Evolutionary conservation across 2,888 invertebrate species (phyloP), one percentile per base, ranked within the genome.

Genomic region (Latheticus oryzae): DNA sequence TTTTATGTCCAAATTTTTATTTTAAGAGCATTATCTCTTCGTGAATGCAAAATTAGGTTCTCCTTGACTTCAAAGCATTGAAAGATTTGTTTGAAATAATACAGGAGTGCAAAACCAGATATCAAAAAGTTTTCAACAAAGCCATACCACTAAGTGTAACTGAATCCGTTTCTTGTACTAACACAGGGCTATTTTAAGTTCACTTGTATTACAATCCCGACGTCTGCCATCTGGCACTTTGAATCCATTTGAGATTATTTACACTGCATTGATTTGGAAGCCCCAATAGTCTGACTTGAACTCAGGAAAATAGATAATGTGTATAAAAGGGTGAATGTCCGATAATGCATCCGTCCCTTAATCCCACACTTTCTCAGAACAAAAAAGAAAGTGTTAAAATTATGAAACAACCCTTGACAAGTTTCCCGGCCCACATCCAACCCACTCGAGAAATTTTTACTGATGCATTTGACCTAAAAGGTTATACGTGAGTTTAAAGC

Each of bases 291-390:
- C 28, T 16, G 26, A 26, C 26, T 23, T 42, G 26, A 15, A 13
- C 2, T 26, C 40, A 9, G 12, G 19, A 35, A 55, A 40, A 21
- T 38, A 37, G 33, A 38, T 47, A 55, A 37, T 30, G 21, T 37
- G 35, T 17, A 15, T 37, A 26, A 21, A 33, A 17, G 57, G 51
- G 57, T 51, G 56, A 57, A 57, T 17, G 57, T 11, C 57, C 57
- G 57, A 51, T 51, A 51, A 42, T 30, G 7, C 30, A 11, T 3
- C 23, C 19, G 33, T 15, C 9, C 19, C 13, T 7, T 12, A 21
- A 47, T 16, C 48, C 48, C 35, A 35, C 48, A 33, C 48, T 24
- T n/a, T 24, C 3, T 4, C 12, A 8, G 21, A 48, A 38, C n/a
- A 43, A 24, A 28, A 3, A 45, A 45, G 15, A 9, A 42, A 16